Conservation (phyloP, 2,797 vertebrate species). For the Carapus acus region DNA sequence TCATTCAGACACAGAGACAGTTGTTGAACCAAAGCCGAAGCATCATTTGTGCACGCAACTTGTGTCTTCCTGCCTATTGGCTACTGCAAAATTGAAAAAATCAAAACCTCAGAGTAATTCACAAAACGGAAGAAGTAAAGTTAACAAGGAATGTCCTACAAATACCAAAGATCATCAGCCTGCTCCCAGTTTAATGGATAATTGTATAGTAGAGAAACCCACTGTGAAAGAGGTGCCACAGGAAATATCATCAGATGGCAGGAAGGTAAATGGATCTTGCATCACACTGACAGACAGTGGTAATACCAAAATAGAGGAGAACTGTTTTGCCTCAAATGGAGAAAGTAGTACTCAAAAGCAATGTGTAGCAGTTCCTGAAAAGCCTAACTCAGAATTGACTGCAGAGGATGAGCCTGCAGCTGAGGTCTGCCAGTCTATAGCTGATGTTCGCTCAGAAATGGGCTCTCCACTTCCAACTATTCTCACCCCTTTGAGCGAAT, state of each 20-base stretch:
- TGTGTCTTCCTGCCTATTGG: conserved; percentile 21
- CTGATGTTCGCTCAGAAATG: conserved; percentile 79
- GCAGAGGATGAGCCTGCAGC: conserved; percentile 41
- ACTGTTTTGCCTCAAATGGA: conserved; percentile 3
- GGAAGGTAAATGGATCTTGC: not conserved
- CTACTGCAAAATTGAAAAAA: conserved; percentile 18
- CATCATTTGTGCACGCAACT: conserved; percentile 25
- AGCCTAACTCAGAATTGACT: conserved; percentile 28
- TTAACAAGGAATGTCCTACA: conserved; percentile 6
- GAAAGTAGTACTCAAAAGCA: conserved; percentile 4
- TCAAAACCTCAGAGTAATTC: conserved; percentile 9
- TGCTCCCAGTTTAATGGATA: conserved; percentile 3
- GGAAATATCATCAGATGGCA: not conserved
- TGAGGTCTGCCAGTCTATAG: conserved; percentile 66
- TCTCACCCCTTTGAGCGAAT: conserved; percentile 77
- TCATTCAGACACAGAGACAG: conserved; percentile 6
- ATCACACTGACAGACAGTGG: not conserved
- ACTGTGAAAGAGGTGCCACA: conserved; percentile 1
- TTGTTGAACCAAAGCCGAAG: conserved; percentile 21
- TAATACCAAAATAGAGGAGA: conserved; percentile 4
- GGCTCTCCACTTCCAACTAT: conserved; percentile 86
- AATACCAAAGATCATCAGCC: not conserved
- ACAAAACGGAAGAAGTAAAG: not conserved
- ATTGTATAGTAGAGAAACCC: conserved; percentile 5
- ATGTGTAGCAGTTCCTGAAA: conserved; percentile 6